Evolutionary conservation across 2,888 invertebrate genomes (phyloP).

Genomic region (Chironomus tentans): DNA sequence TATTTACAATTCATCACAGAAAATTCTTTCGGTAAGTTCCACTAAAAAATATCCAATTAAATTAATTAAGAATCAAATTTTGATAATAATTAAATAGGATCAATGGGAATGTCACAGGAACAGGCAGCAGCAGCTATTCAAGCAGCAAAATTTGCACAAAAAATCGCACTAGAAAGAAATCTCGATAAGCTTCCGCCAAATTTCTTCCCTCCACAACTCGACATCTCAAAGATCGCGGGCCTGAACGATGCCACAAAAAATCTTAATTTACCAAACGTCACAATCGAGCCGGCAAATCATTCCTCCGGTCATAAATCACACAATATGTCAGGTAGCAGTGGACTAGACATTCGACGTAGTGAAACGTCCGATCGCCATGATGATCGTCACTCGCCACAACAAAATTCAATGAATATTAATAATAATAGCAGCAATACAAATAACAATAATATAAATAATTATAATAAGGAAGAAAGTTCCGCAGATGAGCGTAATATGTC

Average conservation of each 20-base stretch:
- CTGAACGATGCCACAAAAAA: slow-evolving; percentile 9
- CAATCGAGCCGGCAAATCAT: slow-evolving; percentile 19
- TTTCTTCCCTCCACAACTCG: slow-evolving; percentile 40
- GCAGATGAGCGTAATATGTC: slow-evolving; percentile 25
- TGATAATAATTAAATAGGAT: slow-evolving; percentile 29
- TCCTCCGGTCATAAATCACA: slow-evolving; percentile 2
- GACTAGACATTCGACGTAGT: slow-evolving; percentile 12
- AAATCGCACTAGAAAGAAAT: slow-evolving; percentile 55
- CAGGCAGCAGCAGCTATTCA: slow-evolving; percentile 65
- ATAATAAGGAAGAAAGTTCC: slow-evolving; percentile 25
- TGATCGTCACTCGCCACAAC: neutral
- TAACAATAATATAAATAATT: slow-evolving; percentile 24
- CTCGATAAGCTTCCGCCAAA: slow-evolving; percentile 48
- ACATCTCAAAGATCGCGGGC: slow-evolving; percentile 38
- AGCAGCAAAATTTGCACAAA: slow-evolving; percentile 67
- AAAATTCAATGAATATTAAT: slow-evolving; percentile 2
- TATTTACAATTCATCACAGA: slow-evolving; percentile 83
- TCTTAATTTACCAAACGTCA: slow-evolving; percentile 21
- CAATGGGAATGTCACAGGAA: slow-evolving; percentile 54
- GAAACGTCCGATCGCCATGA: slow-evolving; percentile 14
- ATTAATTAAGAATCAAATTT: neutral
- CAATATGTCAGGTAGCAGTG: slow-evolving; percentile 12
- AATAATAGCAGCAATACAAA: slow-evolving; percentile 24
- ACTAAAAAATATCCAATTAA: neutral
- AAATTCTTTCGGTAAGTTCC: slow-evolving; percentile 58